Evolutionary conservation across 2,888 invertebrate species (phyloP).

Genomic region (Shargacucullia verbasci): DNA sequence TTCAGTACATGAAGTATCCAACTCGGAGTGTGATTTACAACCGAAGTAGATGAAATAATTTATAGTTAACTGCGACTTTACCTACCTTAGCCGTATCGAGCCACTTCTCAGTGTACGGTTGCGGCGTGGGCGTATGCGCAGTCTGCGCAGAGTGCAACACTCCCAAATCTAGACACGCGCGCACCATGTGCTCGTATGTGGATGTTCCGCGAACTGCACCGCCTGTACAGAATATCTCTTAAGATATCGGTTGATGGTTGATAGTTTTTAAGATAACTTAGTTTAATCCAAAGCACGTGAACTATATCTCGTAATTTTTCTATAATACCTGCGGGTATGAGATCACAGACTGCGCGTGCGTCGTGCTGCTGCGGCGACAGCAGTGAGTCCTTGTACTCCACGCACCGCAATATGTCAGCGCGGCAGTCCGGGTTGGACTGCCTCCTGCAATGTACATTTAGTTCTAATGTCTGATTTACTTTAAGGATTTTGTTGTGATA

Average conservation of each 20-base stretch:
- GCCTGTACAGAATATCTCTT: background rate
- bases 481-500: no score
- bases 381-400: slow-evolving; percentile 75
- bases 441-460: slow-evolving; percentile 57
- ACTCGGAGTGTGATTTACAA: no score
- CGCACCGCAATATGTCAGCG: slow-evolving; percentile 85
- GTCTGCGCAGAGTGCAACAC: no score
- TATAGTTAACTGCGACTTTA: no score
- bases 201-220: slow-evolving; percentile 31
- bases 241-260: no score
- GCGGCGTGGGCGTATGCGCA: no score
- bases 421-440: slow-evolving; percentile 78
- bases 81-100: no score
- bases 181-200: slow-evolving; percentile 74
- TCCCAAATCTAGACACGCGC: slow-evolving; percentile 83
- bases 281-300: background rate
- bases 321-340: slow-evolving; percentile 68
- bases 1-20: no score
- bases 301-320: background rate
- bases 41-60: no score
- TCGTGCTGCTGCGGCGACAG: slow-evolving; percentile 67
- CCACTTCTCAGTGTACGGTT: no score
- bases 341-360: slow-evolving; percentile 79
- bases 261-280: no score
- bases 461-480: no score